Percentiles rank a stretch among this genome's conserved stretches.
These are phyloP conservation scores for Tiphia femorata DNA, from an alignment of 2,888 invertebrate genomes.

Conservation along the genomic window DNA sequence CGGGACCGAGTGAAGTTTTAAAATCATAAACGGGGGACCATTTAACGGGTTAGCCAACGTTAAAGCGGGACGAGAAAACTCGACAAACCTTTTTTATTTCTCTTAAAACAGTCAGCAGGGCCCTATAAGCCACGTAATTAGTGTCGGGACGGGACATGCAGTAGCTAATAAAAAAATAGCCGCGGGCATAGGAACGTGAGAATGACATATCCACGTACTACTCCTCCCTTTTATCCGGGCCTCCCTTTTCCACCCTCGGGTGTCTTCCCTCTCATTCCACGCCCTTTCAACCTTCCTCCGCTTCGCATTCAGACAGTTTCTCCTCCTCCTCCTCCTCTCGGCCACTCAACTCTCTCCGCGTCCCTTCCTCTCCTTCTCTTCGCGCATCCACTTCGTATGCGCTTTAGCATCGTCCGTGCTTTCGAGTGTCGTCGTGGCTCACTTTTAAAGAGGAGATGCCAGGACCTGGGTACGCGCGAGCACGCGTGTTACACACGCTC, in stretches of 20 bases:
- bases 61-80: no score
- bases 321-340: neutral
- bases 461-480: neutral
- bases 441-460: conserved; percentile 39
- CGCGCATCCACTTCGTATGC: no score
- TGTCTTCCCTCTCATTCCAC: neutral
- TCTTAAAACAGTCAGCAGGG: conserved; percentile 6
- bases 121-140: conserved; percentile 32
- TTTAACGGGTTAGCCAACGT: conserved; percentile 7
- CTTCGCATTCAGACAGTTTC: conserved; percentile 19
- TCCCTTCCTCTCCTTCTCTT: no score
- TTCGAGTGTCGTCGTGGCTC: conserved; percentile 23
- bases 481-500: neutral
- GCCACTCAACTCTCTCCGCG: neutral
- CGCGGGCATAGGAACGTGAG: conserved; percentile 19
- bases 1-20: no score
- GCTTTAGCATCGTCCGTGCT: conserved; percentile 30
- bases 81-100: conserved; percentile 16
- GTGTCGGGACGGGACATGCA: conserved; percentile 21
- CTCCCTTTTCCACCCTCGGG: conserved; percentile 4
- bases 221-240: neutral
- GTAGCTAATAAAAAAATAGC: conserved; percentile 33
- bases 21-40: neutral
- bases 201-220: conserved; percentile 31
- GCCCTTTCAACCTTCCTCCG: conserved; percentile 5